A percentile compares a stretch with the other conserved stretches of the same genome.
These are phyloP conservation scores for Drosophila insularis DNA, from an alignment of 1,140 invertebrate genomes.

Conservation along the genomic window DNA sequence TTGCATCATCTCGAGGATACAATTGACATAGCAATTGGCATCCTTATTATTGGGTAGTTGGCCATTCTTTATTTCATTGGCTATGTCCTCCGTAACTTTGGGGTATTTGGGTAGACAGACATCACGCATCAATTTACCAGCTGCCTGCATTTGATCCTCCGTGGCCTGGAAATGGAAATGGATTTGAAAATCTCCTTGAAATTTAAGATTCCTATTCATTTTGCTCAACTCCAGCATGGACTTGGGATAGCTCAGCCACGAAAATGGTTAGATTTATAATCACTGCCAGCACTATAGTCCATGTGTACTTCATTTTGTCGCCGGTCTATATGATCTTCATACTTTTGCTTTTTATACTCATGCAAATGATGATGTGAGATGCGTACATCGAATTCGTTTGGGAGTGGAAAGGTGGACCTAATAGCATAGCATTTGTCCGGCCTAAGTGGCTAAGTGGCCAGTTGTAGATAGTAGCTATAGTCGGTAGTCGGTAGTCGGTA, in stretches of 20 bases:
- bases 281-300: background rate
- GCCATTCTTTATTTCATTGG: slow-evolving; percentile 60
- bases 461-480: too few species aligned
- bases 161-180: slow-evolving; percentile 82
- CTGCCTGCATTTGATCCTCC: slow-evolving; percentile 80
- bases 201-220: background rate
- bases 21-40: slow-evolving; percentile 76
- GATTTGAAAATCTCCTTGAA: background rate
- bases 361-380: slow-evolving; percentile 11
- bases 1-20: slow-evolving; percentile 80
- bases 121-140: slow-evolving; percentile 71
- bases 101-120: slow-evolving; percentile 73
- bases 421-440: slow-evolving; percentile 11
- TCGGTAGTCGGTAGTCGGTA: too few species aligned
- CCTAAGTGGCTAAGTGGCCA: slow-evolving; percentile 10
- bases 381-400: background rate
- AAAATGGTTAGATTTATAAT: background rate
- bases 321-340: background rate
- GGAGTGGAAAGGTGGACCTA: background rate
- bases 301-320: slow-evolving; percentile 1
- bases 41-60: slow-evolving; percentile 71
- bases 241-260: background rate
- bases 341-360: slow-evolving; percentile 4
- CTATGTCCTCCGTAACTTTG: slow-evolving; percentile 58
- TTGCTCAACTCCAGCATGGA: slow-evolving; percentile 13